Evolutionary conservation across 2,888 invertebrate species (phyloP), one percentile per base, ranked within the genome.

Genomic region (Pinctada fucata): DNA sequence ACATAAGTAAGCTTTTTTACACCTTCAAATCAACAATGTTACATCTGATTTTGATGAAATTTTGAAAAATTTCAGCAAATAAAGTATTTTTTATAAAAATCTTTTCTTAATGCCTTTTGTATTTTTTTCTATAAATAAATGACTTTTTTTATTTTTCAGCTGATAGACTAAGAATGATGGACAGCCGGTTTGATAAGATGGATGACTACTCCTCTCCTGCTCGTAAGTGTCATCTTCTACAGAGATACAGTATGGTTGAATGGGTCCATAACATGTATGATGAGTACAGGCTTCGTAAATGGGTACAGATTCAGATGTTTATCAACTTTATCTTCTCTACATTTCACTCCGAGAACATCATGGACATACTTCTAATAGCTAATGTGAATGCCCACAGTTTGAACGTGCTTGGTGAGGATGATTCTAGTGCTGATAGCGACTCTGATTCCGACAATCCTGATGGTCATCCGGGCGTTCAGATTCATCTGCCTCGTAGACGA

Each of bases 221-320:
- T 8, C 66, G 49, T n/a, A 66, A 67, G 51, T 50, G 49, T 16
- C 76, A 72, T 49, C 48, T 64, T 66, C 16, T 51, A 10, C 45
- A 66, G 4, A 66, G 76, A 1, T 8, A 47, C 16, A 47, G 72
- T 48, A 77, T 77, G 52, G 52, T 72, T 13, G 76, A 77, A 58
- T 77, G 76, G 76, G 67, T 77, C 0, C 76, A 70, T 0, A 64
- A 77, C 31, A 52, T 66, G 45, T 77, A 77, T 47, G 76, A 77
- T 2, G 76, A 77, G 16, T 77, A 77, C 48, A 71, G 76, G 2
- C 51, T 72, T 45, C 16, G 72, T 13, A 77, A 77, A 50, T 77
- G 76, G 76, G 52, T 66, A n/a, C 66, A 72, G 4, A 77, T 77
- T 58, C 76, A 77, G 52, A 13, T 52, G 52, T 50, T 77, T 13